Evolutionary conservation across 2,888 invertebrate species (phyloP).

Genomic region (Drosophila cognata): DNA sequence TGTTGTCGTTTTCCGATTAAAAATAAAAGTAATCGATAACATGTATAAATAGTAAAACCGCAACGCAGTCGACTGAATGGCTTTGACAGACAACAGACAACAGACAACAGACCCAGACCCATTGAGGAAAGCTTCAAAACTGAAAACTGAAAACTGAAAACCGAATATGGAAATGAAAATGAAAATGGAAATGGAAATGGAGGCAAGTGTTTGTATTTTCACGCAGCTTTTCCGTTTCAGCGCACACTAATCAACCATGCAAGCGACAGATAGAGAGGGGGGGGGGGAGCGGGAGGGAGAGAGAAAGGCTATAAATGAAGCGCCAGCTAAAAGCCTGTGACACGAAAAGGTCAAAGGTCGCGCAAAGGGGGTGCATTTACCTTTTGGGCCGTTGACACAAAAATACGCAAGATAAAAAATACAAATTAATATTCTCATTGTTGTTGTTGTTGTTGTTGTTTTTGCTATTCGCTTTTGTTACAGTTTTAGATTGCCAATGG

Average conservation of each 20-base stretch:
- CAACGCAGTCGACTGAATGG: background rate
- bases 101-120: background rate
- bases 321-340: conserved; percentile 34
- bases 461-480: conserved; percentile 24
- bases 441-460: conserved; percentile 2
- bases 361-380: conserved; percentile 64
- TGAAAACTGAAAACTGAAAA: conserved; percentile 8
- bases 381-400: conserved; percentile 71
- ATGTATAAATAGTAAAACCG: conserved; percentile 24
- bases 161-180: too few species aligned
- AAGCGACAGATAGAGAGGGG: background rate
- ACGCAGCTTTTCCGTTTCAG: conserved; percentile 66
- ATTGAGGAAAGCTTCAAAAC: conserved; percentile 16
- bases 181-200: background rate
- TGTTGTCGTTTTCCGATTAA: conserved; percentile 6
- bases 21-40: conserved; percentile 58
- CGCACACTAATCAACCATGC: conserved; percentile 45
- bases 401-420: conserved; percentile 19
- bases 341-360: conserved; percentile 76
- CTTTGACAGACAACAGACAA: background rate
- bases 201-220: conserved; percentile 60
- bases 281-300: background rate
- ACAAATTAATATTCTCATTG: background rate
- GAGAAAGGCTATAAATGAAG: background rate
- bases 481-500: conserved; percentile 31